Base-by-base conservation (phyloP, 2,113 vertebrate species). In the Pomatorhinus ruficollis region DNA sequence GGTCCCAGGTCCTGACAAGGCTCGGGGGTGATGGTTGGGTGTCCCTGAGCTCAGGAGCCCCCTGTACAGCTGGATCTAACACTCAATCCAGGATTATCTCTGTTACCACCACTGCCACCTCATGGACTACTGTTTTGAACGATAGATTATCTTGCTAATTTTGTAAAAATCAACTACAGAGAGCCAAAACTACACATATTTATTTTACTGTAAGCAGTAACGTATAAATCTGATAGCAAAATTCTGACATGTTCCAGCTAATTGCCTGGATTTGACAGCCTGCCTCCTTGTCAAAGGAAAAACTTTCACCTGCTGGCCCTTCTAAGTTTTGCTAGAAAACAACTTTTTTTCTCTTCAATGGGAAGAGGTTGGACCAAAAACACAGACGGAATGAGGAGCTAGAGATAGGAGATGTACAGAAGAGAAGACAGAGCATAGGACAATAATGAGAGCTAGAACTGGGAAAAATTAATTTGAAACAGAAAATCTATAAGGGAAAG, bases 41-140 rank as follows among this genome's bases (percentile, higher is more conserved):
- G 25, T 35, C 15, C 17, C 57, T 27, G 50, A 42, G 31, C 85
- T 80, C 1, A 0, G 25, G 27, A 80, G 35, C 5, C 14, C 12
- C 13, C 24, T 52, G 9, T 10, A n/a, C n/a, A 61, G 15, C 23
- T 54, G 76, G 16, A 71, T 64, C 42, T 42, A 22, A 42, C 31
- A 12, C 50, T 56, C 35, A 31, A 25, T 35, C 50, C 0, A 2
- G 42, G 31, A 27, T 44, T 42, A 21, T 24, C 13, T 31, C 40
- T 3, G 27, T 50, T 15, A 19, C 14, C 1, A 1, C 13, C 2
- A 0, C n/a, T 47, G 24, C 49, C 24, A 6, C 13, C 24, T 49
- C 49, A 47, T 1, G 1, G 56, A 14, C 13, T 8, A 16, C 8
- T 54, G 16, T 39, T 80, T 69, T 79, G 18, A 80, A 93, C 22